Evolutionary conservation across 2,113 vertebrate species (phyloP).

Genomic region (Hiodon tergisus): DNA sequence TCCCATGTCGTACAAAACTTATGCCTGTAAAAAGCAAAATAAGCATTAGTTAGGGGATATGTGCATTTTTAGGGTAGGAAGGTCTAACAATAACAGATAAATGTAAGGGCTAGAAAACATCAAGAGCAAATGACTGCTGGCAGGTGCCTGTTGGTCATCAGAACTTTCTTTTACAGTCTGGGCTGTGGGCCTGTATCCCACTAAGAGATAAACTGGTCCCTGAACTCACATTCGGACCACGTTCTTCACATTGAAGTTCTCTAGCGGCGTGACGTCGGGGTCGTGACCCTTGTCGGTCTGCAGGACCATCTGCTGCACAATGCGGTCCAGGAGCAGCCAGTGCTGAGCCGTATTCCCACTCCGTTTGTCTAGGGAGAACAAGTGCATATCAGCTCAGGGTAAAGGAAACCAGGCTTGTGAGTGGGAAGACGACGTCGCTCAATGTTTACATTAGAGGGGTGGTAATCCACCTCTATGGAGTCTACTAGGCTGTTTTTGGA

Average conservation of each 20-base stretch:
- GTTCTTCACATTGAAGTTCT: conserved; percentile 99
- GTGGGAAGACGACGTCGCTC: neutral
- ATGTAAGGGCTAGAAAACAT: neutral
- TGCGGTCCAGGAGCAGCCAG: conserved; percentile 93
- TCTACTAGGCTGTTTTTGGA: conserved; percentile 3
- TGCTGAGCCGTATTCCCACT: conserved; percentile 97
- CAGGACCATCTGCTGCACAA: conserved; percentile 95
- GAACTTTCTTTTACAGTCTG: neutral
- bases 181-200: neutral
- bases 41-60: too few relatives aligned
- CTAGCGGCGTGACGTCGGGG: conserved; percentile 87
- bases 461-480: too few relatives aligned
- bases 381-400: neutral
- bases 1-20: too few relatives aligned
- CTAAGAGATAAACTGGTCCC: neutral
- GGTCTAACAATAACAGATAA: neutral
- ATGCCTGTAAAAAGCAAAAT: too few relatives aligned
- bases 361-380: conserved; percentile 76
- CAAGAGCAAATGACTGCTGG: neutral
- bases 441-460: neutral
- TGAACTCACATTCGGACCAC: conserved; percentile 91
- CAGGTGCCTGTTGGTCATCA: neutral
- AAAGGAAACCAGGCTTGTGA: neutral
- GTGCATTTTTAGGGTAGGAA: too few relatives aligned
- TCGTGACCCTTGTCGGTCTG: conserved; percentile 98